Percentiles rank a stretch among this genome's conserved stretches.
phyloP scores from a whole-genome alignment of 2,113 vertebrate genomes.

The Tamias sibiricus region DNA sequence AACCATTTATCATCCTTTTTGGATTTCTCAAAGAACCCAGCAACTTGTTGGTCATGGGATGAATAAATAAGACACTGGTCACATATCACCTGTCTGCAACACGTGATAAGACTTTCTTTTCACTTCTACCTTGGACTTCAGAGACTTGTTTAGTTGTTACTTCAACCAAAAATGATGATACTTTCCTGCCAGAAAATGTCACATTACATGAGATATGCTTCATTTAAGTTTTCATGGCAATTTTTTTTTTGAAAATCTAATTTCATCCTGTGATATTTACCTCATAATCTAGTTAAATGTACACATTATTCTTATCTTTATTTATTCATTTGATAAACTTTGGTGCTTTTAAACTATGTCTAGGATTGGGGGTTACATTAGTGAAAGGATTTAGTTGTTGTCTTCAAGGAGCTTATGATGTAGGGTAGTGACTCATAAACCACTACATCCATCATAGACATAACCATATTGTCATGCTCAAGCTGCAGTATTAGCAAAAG shows the following conservation, averaged over 20 bases:
- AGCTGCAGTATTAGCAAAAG: background rate
- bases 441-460: background rate
- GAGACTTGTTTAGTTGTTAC: background rate
- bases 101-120: background rate
- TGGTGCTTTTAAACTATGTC: background rate
- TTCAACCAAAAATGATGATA: background rate
- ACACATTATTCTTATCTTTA: background rate
- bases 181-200: background rate
- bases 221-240: background rate
- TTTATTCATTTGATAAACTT: background rate
- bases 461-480: background rate
- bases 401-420: background rate
- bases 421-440: background rate
- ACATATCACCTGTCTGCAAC: background rate
- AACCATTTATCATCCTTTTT: background rate
- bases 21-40: background rate
- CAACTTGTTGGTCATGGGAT: background rate
- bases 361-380: background rate
- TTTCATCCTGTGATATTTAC: background rate
- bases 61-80: background rate
- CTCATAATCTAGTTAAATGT: background rate
- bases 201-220: background rate
- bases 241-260: constrained; percentile 6
- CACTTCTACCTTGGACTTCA: background rate
- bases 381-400: background rate